phyloP scores from a whole-genome alignment of 2,797 vertebrate species.

The Potorous gilbertii region DNA sequence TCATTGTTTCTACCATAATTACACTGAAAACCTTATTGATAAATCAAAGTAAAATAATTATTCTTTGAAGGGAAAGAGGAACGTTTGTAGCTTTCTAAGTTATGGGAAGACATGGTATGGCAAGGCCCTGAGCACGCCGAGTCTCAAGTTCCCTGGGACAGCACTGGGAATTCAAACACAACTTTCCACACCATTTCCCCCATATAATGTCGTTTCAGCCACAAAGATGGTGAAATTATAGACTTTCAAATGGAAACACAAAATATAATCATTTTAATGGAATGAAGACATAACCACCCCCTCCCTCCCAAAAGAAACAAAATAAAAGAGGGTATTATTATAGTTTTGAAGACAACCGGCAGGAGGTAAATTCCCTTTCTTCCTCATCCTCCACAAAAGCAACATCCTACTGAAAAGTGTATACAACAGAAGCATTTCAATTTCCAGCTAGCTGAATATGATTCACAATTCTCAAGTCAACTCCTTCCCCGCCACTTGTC shows the following conservation, averaged over 20 bases:
- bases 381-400: not conserved
- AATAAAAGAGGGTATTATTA: constrained; percentile 71
- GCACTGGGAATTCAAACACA: constrained; percentile 59
- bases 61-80: constrained; percentile 72
- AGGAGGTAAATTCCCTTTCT: constrained; percentile 59
- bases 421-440: constrained; percentile 65
- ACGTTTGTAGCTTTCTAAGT: constrained; percentile 73
- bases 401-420: constrained; percentile 52
- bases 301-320: constrained; percentile 68
- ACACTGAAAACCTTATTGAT: constrained; percentile 82
- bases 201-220: constrained; percentile 69
- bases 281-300: constrained; percentile 54
- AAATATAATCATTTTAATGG: constrained; percentile 70
- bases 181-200: constrained; percentile 74
- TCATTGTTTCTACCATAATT: constrained; percentile 85
- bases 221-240: constrained; percentile 68
- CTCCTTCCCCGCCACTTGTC: constrained; percentile 43
- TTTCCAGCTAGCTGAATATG: constrained; percentile 59
- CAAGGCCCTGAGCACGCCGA: constrained; percentile 68
- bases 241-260: constrained; percentile 63
- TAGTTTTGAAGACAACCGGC: constrained; percentile 60
- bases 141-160: constrained; percentile 51
- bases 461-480: constrained; percentile 69
- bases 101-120: constrained; percentile 66
- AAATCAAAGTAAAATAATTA: constrained; percentile 83